These are phyloP conservation scores for Eurystomus glaucurus DNA, from an alignment of 2,797 vertebrate species.

Conservation along the genomic window DNA sequence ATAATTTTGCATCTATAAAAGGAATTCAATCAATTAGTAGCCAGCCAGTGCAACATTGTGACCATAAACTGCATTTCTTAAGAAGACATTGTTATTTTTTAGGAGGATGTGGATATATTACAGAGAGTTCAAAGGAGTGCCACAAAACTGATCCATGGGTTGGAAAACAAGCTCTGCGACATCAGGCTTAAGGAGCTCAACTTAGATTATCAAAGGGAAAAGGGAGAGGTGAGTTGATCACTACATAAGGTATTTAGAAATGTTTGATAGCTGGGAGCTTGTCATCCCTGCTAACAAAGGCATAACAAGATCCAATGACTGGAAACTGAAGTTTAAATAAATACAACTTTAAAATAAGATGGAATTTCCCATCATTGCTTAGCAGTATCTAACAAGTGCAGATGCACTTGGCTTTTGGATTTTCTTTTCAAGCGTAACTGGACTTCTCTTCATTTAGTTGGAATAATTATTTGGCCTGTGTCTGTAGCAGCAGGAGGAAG, in stretches of 20 bases:
- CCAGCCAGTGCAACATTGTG: background rate
- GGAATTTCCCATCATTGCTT: background rate
- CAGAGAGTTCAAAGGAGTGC: background rate
- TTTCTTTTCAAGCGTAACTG: background rate
- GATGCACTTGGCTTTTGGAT: background rate
- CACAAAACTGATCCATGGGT: background rate
- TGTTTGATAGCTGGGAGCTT: constrained; percentile 30
- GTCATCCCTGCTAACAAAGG: background rate
- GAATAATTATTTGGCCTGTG: background rate
- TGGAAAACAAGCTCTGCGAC: background rate
- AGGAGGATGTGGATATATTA: background rate
- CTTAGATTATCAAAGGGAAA: constrained; percentile 37
- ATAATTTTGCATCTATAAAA: background rate
- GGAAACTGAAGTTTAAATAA: background rate
- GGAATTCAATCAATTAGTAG: background rate
- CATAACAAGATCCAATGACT: background rate
- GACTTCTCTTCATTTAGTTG: background rate
- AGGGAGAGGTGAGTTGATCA: constrained; percentile 8
- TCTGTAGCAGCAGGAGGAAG: background rate
- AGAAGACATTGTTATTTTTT: background rate
- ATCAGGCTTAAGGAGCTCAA: constrained; percentile 23
- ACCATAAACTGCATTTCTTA: background rate
- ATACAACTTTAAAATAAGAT: background rate
- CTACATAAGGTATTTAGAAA: background rate
- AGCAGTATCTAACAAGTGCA: background rate